Evolutionary conservation across 1,140 invertebrate genomes (phyloP).

Genomic region (Bilobella aurantiaca): DNA sequence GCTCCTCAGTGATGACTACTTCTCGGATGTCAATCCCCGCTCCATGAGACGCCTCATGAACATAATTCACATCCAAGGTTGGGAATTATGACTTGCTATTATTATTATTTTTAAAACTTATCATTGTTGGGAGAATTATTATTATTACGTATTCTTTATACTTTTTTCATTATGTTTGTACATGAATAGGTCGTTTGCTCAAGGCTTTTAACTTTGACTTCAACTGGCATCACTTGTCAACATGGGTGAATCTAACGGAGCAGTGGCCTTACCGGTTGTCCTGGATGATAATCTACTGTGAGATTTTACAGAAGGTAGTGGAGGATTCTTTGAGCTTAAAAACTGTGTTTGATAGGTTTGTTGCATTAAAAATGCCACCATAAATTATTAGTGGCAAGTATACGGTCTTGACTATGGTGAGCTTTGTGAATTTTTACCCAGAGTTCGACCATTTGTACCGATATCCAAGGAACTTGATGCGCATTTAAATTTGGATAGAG

Average conservation of each 20-base stretch:
- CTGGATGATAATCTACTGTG: constrained; percentile 91
- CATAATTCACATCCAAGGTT: constrained; percentile 93
- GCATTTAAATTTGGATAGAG: constrained; percentile 78
- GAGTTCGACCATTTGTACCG: constrained; percentile 67
- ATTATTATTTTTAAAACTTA: too few species aligned
- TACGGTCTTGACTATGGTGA: not conserved
- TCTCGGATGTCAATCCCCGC: constrained; percentile 92
- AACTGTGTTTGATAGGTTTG: constrained; percentile 73
- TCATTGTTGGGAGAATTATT: too few species aligned
- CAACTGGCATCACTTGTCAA: constrained; percentile 93
- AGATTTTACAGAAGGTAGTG: constrained; percentile 72
- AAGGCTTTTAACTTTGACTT: constrained; percentile 98
- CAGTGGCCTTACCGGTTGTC: constrained; percentile 85
- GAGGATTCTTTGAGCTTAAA: constrained; percentile 78
- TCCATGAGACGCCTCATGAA: constrained; percentile 95
- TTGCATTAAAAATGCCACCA: not conserved
- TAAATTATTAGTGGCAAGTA: not conserved
- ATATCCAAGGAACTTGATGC: constrained; percentile 76
- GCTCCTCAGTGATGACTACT: constrained; percentile 86
- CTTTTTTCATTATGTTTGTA: too few species aligned
- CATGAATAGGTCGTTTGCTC: constrained; percentile 83
- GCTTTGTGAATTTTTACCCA: constrained; percentile 36
- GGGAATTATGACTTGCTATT: too few species aligned
- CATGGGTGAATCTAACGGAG: constrained; percentile 96
- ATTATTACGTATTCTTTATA: too few species aligned